These are phyloP conservation scores for Rhynchotus rufescens DNA, from an alignment of 2,797 vertebrate species.

Conservation along the genomic window DNA sequence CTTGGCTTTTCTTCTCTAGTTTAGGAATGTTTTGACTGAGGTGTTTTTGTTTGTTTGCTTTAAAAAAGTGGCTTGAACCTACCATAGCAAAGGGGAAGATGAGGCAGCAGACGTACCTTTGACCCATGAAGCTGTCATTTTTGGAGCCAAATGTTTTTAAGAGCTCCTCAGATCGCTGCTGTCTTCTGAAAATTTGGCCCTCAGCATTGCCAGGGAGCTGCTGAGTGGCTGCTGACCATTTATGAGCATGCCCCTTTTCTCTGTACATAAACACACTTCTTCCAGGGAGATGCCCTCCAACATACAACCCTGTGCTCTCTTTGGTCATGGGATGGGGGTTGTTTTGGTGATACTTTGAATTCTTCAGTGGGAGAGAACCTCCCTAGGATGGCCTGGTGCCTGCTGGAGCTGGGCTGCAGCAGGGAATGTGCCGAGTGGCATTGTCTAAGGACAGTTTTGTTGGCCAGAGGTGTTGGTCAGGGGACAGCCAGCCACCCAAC, in stretches of 20 bases:
- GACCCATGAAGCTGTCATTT: neutral
- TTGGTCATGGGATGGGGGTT: neutral
- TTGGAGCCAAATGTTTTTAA: neutral
- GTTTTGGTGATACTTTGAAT: neutral
- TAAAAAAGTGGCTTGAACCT: neutral
- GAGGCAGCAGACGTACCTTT: neutral
- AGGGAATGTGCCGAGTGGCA: no score
- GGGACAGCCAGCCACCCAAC: neutral
- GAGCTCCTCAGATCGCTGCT: neutral
- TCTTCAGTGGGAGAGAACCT: neutral
- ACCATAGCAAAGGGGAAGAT: neutral
- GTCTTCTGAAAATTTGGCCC: neutral
- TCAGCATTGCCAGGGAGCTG: fast-evolving
- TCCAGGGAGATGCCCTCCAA: neutral
- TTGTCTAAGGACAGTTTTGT: neutral
- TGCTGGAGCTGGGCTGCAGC: neutral
- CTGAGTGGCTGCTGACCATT: neutral
- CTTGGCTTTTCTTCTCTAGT: neutral
- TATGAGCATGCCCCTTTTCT: fast-evolving
- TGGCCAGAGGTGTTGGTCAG: neutral
- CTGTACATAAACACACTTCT: fast-evolving
- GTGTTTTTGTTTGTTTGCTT: constrained; percentile 12
- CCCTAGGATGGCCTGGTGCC: neutral
- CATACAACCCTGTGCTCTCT: no score
- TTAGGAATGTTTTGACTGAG: neutral